Base-by-base conservation (phyloP, 2,113 vertebrate species). In the Glaucomys volans region DNA sequence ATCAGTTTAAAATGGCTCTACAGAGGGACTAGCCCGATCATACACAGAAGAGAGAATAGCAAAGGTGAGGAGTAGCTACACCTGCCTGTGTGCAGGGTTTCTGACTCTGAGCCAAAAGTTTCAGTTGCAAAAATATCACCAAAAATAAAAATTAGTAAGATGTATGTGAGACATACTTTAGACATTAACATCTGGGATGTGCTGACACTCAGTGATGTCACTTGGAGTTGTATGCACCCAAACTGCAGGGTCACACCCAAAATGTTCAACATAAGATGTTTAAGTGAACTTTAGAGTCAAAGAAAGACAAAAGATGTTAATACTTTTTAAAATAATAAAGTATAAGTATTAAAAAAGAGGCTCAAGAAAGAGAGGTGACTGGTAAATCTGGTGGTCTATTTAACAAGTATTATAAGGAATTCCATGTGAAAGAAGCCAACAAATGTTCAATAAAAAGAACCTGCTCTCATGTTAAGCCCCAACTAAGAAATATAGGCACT, bases 271-370 rank as follows among this genome's bases (percentile, higher is more conserved):
- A 75, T 35, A 74, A 82, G 90, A 35, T n/a, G 26, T 80, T 87
- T 62, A 26, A 83, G 79, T 50, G n/a, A 72, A 76, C n/a, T 62
- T 77, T 62, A 91, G 84, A 88, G 62, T 84, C 40, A 95, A 66
- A 94, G 82, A 92, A 59, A 2, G 30, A 91, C 4, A 72, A 81
- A 24, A 85, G 24, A 66, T 17, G 17, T 28, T 30, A 42, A 67
- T 57, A 52, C 1, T 64, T 91, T 72, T 40, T n/a, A 71, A 95
- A 87, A 95, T 32, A 71, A 76, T 26, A 57, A 24, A 32, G 24
- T 72, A 69, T 4, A 54, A 90, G 74, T 90, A 52, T 9, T 77
- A 93, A 94, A 40, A 40, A 86, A 69, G 66, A 94, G 32, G 67
- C 18, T 71, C 40, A 67, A 67, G 57, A 13, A 64, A 3, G 26